Evolutionary conservation across 2,888 invertebrate genomes (phyloP).

Genomic region (Parelbella ahira): DNA sequence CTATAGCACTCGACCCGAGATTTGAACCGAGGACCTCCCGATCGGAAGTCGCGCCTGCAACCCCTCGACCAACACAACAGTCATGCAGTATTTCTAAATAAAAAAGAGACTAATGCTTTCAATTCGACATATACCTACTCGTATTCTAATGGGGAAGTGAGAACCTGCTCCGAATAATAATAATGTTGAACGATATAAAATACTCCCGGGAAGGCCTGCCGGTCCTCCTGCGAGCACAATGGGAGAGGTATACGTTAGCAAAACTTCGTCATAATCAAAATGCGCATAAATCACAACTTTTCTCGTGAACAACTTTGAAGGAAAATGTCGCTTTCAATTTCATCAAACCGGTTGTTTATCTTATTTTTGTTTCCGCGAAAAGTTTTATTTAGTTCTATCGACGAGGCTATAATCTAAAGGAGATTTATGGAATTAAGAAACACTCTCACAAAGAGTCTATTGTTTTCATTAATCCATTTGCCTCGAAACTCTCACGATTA

Average conservation of each 20-base stretch:
- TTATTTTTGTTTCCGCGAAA: slow-evolving; percentile 6
- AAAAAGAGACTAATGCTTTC: too few relatives aligned
- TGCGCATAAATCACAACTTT: slow-evolving; percentile 40
- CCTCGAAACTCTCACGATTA: too few relatives aligned
- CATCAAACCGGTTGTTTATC: slow-evolving; percentile 14
- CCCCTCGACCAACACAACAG: too few relatives aligned
- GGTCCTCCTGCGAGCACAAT: too few relatives aligned
- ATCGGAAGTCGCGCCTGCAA: too few relatives aligned
- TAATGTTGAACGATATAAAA: slow-evolving; percentile 10
- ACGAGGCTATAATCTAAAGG: slow-evolving; percentile 2
- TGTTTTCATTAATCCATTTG: too few relatives aligned
- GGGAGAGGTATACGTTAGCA: slow-evolving; percentile 15
- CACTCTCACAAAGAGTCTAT: slow-evolving; percentile 26
- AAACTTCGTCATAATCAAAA: slow-evolving; percentile 28
- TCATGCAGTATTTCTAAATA: too few relatives aligned
- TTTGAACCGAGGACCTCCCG: too few relatives aligned
- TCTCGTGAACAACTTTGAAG: slow-evolving; percentile 39
- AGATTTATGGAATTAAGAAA: slow-evolving; percentile 29
- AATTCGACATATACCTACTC: too few relatives aligned
- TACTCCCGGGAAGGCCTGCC: slow-evolving; percentile 4
- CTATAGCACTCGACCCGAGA: too few relatives aligned
- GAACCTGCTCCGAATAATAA: slow-evolving; percentile 10
- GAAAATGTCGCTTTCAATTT: slow-evolving; percentile 62
- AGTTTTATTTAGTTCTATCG: slow-evolving; percentile 9
- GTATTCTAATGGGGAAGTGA: neutral